Base-by-base conservation (phyloP, 2,113 vertebrate genomes). In the Mormyrus iriodes region DNA sequence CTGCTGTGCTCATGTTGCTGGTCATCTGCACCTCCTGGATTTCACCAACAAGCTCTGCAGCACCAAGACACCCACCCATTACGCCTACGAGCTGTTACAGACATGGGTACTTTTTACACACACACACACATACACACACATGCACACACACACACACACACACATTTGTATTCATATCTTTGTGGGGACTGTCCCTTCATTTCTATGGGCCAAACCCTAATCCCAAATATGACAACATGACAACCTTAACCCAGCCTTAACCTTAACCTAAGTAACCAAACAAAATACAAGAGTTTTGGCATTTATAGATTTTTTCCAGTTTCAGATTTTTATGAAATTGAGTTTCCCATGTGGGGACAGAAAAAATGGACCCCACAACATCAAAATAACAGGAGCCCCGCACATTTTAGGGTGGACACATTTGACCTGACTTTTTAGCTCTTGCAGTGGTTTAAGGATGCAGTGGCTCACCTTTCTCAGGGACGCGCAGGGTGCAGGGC, bases 1-100 rank as follows among this genome's bases (percentile, higher is more conserved):
- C 97, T 0, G 97, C 97, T 0, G 97, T 98, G 93, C 97, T 98
- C 95, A 98, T 95, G 93, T 98, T 97, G 86, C 93, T 96, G 73
- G 95, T 94, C 0, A 94, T 94, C 12, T 95, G 94, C 83, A 93
- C 91, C 90, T 97, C 97, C 31, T 92, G 92, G 49, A 93, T 90
- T 51, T 96, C 97, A 89, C 96, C 96, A 15, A 95, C 90, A 42
- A 96, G 96, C 92, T 98, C 97, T 98, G 92, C 88, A 48, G 52
- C 51, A 46, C 65, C 31, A 8, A 24, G 31, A 89, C 19, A 85
- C 55, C 44, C 9, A 3, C 10, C n/a, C 49, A 51, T 53, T 86
- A 17, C 15, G 0, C 1, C n/a, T 19, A 53, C 49, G 24, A n/a
- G 39, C 44, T 49, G 19, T 9, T 27, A 31, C 52, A 87, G 13